These are phyloP conservation scores for Nematolebias whitei DNA, from an alignment of 2,113 vertebrate genomes.

Conservation along the genomic window DNA sequence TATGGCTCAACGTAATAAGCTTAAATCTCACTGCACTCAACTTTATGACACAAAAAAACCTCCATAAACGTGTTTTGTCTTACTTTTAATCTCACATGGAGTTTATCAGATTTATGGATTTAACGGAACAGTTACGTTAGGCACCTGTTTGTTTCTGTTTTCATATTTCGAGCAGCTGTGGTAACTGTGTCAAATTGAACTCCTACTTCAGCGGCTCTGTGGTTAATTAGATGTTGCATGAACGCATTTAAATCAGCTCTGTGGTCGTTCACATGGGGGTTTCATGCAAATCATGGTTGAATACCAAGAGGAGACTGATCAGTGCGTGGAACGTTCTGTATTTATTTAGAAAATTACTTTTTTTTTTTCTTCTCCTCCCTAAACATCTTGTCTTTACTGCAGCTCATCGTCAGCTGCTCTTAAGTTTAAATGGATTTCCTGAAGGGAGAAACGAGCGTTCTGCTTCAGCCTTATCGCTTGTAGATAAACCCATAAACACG, in stretches of 20 bases:
- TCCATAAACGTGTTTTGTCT: too few species aligned
- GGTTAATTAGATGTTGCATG: slow-evolving; percentile 46
- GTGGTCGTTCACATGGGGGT: not conserved
- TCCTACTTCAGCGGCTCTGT: slow-evolving; percentile 15
- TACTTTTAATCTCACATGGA: too few species aligned
- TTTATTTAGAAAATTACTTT: slow-evolving; percentile 38
- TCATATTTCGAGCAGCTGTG: slow-evolving; percentile 36
- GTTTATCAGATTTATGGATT: too few species aligned
- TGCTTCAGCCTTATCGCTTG: not conserved
- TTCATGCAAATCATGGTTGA: slow-evolving; percentile 29
- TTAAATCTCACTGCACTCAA: too few species aligned
- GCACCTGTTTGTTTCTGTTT: not conserved
- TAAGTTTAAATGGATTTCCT: slow-evolving; percentile 5
- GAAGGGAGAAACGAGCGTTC: not conserved
- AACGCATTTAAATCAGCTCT: slow-evolving; percentile 43
- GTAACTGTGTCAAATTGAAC: slow-evolving; percentile 47
- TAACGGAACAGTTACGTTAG: too few species aligned
- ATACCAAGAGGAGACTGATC: slow-evolving; percentile 33
- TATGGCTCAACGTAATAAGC: too few species aligned
- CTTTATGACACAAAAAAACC: too few species aligned
- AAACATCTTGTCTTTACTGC: not conserved
- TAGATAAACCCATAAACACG: not conserved
- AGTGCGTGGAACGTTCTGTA: slow-evolving; percentile 1
- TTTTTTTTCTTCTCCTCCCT: not conserved
- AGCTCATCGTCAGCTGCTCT: slow-evolving; percentile 6